Evolutionary conservation across 1,140 invertebrate species (phyloP), one percentile per base, ranked within the genome.

Genomic region (Cepaea nemoralis): DNA sequence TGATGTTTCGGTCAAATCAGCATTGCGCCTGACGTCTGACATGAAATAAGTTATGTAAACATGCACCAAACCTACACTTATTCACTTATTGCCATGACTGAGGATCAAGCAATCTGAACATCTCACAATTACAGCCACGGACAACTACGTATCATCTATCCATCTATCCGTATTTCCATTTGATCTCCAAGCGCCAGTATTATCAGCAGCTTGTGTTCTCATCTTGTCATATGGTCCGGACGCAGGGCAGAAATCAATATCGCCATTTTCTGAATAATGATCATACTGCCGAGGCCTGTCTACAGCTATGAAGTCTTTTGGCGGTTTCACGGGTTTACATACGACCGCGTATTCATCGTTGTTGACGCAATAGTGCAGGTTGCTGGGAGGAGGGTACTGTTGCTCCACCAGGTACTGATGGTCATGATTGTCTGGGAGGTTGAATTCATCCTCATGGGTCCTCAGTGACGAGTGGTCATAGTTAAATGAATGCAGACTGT

Each of bases 321-420:
- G 70, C 0, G 42, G 37, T 27, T 69, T 70, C 31, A 48, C 5
- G 35, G 67, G 31, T 63, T 81, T 83, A 16, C 35, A 16, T 27
- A 83, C 78, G 33, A 83, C 31, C 42, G 82, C 82, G 42, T 83
- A 83, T 33, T 83, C 82, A 75, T 83, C 82, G 31, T 83, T 55
- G 70, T 83, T 83, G 35, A 83, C 39, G 19, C 40, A 42, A 55
- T 77, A 83, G 39, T 83, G 82, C 33, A 55, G 37, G 27, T 79
- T 67, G 33, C 35, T 50, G 2, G 31, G 24, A 31, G 24, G 24
- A 55, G 50, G 50, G n/a, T 2, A 14, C 3, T 8, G 50, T 2
- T 55, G 50, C n/a, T 14, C 3, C 19, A 55, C 50, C n/a, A 22
- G 50, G 19, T 14, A 24, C 19, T 55, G 50, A 24, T 24, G 10